These are phyloP conservation scores for Xiphophorus maculatus DNA, from an alignment of 2,113 vertebrate genomes.

Conservation along the genomic window DNA sequence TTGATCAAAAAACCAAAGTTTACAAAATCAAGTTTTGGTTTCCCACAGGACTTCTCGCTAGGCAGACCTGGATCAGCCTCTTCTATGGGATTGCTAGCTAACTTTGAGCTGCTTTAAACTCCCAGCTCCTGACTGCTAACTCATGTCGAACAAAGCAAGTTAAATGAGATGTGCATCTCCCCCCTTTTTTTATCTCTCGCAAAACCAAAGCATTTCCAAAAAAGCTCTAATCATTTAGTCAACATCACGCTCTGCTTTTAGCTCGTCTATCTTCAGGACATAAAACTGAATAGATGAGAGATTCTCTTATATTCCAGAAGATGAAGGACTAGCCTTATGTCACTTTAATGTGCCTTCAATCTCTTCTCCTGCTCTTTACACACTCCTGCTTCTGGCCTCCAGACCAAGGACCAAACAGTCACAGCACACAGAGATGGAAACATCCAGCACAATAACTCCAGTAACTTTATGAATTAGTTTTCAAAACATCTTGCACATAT, in stretches of 20 bases:
- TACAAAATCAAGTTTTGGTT: constrained; percentile 21
- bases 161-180: neutral
- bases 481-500: constrained; percentile 44
- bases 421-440: neutral
- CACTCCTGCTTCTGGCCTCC: constrained; percentile 16
- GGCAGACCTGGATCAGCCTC: neutral
- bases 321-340: constrained; percentile 84
- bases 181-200: neutral
- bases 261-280: constrained; percentile 6
- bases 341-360: constrained; percentile 88
- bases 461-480: constrained; percentile 2
- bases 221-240: constrained; percentile 7
- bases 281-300: constrained; percentile 6
- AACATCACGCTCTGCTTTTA: neutral
- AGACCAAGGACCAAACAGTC: constrained; percentile 57
- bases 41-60: neutral
- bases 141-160: neutral
- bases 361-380: constrained; percentile 7
- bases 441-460: neutral
- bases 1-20: constrained; percentile 33
- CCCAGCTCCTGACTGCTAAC: neutral
- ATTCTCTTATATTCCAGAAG: constrained; percentile 29
- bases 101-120: constrained; percentile 31
- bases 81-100: neutral
- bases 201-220: constrained; percentile 28